Evolutionary conservation across 2,888 invertebrate species (phyloP).

Genomic region (Hoplodrina blanda): DNA sequence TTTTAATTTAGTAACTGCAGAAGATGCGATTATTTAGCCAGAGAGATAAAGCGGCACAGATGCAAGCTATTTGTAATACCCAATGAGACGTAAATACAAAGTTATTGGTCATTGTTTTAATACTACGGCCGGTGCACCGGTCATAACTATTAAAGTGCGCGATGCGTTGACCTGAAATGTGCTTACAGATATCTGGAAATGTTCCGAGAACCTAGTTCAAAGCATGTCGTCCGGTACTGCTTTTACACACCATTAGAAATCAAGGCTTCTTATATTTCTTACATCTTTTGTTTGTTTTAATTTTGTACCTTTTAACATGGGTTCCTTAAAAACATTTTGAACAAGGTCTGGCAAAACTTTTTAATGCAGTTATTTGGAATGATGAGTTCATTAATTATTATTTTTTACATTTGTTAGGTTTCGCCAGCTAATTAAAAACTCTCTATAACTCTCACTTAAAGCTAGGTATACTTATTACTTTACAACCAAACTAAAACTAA

Average conservation of each 20-base stretch:
- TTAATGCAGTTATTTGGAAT: no score
- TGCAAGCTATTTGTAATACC: slow-evolving; percentile 70
- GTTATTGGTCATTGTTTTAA: slow-evolving; percentile 89
- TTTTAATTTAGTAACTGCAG: slow-evolving; percentile 51
- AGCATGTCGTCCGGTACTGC: slow-evolving; percentile 18
- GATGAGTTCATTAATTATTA: no score
- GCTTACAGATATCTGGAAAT: slow-evolving; percentile 68
- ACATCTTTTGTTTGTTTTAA: not conserved
- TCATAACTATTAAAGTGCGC: slow-evolving; percentile 82
- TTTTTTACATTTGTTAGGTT: no score
- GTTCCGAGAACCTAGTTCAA: slow-evolving; percentile 43
- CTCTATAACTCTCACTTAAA: no score
- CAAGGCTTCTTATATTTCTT: slow-evolving; percentile 20
- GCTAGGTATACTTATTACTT: not conserved
- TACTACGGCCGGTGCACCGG: slow-evolving; percentile 77
- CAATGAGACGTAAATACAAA: slow-evolving; percentile 84
- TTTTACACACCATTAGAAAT: slow-evolving; percentile 24
- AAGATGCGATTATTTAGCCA: slow-evolving; percentile 62
- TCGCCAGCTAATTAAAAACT: no score
- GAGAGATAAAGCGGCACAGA: slow-evolving; percentile 70
- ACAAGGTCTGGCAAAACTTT: no score
- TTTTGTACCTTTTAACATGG: not conserved
- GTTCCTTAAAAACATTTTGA: not conserved
- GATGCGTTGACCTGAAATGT: slow-evolving; percentile 80
- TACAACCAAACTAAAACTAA: not conserved